Base-by-base conservation (phyloP, 2,888 invertebrate genomes). In the Spodoptera picta region DNA sequence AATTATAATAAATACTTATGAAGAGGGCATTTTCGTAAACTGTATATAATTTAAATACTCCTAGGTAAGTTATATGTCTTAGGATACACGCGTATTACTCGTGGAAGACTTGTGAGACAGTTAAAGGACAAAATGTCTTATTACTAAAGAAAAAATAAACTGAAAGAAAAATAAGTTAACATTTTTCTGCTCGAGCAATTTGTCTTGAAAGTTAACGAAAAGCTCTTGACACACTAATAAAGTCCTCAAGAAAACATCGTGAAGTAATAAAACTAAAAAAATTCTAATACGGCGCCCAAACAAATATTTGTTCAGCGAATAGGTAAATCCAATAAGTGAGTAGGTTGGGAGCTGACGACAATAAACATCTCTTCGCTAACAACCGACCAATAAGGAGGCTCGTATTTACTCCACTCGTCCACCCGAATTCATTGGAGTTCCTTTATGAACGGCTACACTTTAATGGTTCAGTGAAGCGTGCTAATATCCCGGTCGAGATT, bases 241-340 rank as follows among this genome's bases (percentile, higher is more conserved):
- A 56, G 61, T 56, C 45, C 55, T 44, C 56, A 50, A 56, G 60
- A 66, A 59, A 58, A 61, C 68, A 63, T 27, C 51, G 27, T 69
- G 60, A 46, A 48, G 54, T 27, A 54, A 64, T 64, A 67, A 60
- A 75, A 69, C 74, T 64, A 59, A 66, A 72, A 74, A 80, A 69
- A 46, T 56, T 61, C 44, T 74, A 73, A 69, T 76, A 78, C 64
- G 70, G 64, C 43, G 67, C 60, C 56, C 50, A 58, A 74, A 68
- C 72, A 83, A 83, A 85, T 80, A 79, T 83, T 83, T 82, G 66
- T 72, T 72, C 72, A 65, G 61, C 57, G 77, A 75, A 81, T 80
- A 82, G 73, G 80, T 78, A 80, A 82, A 85, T 83, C 80, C 79
- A 83, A 85, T 83, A 83, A 83, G 71, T 63, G 71, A 72, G 69